Conservation (phyloP, 2,113 vertebrate genomes). For the Oryzias javanicus region DNA sequence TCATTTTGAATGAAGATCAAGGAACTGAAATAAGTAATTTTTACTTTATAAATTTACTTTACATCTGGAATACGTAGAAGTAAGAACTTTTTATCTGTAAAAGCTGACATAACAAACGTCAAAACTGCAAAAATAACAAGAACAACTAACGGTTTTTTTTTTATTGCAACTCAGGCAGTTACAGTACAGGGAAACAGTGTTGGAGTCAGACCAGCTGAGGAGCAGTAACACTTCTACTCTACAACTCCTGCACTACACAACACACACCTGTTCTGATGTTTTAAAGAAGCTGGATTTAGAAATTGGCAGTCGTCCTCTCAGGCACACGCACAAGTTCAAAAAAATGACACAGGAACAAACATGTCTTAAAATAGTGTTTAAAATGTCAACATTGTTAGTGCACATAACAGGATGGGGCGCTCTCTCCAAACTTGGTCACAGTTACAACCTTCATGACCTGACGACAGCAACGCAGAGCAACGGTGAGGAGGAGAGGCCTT, state of each 20-base stretch:
- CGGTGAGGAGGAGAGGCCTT: conserved; percentile 32
- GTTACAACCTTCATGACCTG: conserved; percentile 13
- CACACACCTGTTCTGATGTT: conserved; percentile 15
- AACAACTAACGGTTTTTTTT: conserved; percentile 67
- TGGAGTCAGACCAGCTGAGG: conserved; percentile 28
- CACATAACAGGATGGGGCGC: conserved; percentile 26
- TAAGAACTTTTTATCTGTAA: neutral
- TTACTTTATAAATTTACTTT: too few relatives aligned
- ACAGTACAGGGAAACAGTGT: conserved; percentile 52
- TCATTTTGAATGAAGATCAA: too few relatives aligned
- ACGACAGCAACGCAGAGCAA: conserved; percentile 14
- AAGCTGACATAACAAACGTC: neutral
- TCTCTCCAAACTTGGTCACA: conserved; percentile 18
- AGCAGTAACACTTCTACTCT: conserved; percentile 11
- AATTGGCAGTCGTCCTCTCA: conserved; percentile 41
- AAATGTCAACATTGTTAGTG: conserved; percentile 55
- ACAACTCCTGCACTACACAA: conserved; percentile 25
- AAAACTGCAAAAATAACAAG: conserved; percentile 34
- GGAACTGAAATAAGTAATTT: too few relatives aligned
- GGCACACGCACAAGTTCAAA: conserved; percentile 28
- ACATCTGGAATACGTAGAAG: too few relatives aligned
- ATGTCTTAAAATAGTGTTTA: conserved; percentile 53
- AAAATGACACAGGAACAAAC: conserved; percentile 36
- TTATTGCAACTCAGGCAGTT: conserved; percentile 61
- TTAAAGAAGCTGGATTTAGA: conserved; percentile 14